Conservation (phyloP, 2,113 vertebrate species). For the Ranitomeya imitator region DNA sequence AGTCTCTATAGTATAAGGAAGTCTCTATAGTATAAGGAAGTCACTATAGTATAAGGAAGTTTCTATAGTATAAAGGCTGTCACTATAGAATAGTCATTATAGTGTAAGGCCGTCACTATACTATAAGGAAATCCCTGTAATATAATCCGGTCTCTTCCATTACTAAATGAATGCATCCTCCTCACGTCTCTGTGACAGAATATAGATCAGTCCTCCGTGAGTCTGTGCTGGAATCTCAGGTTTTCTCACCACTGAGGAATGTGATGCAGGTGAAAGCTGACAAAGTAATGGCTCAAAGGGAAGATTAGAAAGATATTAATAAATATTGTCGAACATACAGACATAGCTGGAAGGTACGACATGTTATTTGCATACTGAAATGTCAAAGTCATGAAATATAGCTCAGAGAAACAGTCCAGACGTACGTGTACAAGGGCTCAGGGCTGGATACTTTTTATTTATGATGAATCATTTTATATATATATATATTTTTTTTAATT, state of each 20-base stretch:
- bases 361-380: slow-evolving; percentile 11
- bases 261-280: slow-evolving; percentile 28
- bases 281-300: slow-evolving; percentile 8
- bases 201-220: neutral
- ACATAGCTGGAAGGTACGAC: slow-evolving; percentile 29
- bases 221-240: neutral
- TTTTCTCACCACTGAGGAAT: slow-evolving; percentile 16
- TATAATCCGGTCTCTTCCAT: neutral
- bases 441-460: neutral
- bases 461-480: neutral
- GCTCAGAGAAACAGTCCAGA: neutral
- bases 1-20: no score
- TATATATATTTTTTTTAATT: neutral
- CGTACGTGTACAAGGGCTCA: neutral
- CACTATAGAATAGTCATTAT: no score
- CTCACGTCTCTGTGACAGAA: neutral
- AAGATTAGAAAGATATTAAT: slow-evolving; percentile 14
- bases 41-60: no score
- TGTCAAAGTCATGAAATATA: neutral
- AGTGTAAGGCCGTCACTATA: no score
- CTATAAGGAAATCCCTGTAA: no score
- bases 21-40: neutral
- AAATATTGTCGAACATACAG: slow-evolving; percentile 15
- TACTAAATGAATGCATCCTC: neutral
- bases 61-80: no score